Evolutionary conservation across 2,113 vertebrate species (phyloP), one percentile per base, ranked within the genome.

Genomic region (Fukomys damarensis): DNA sequence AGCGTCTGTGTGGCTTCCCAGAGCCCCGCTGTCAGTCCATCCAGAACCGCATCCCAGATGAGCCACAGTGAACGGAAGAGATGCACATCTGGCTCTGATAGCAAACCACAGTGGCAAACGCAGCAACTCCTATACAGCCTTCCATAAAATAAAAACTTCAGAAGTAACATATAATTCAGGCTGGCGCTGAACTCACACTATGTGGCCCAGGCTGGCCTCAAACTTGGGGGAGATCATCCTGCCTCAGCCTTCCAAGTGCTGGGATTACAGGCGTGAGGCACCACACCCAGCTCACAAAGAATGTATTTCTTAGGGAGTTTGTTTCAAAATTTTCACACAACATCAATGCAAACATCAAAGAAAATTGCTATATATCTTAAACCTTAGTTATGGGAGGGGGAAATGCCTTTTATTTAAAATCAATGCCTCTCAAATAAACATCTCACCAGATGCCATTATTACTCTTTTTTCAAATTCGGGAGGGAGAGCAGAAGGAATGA

Each of bases 331-430:
- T 4, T 30, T 26, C 56, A 22, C 16, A 0, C 0, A 1, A 24
- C 68, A 19, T 7, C 35, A 24, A 70, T 12, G 7, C n/a, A 58
- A 43, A 49, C 43, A 72, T 28, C 86, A 43, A 54, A 59, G 65
- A 52, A 66, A 14, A 8, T 5, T 41, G 19, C 20, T 74, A 10
- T n/a, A 56, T 59, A 81, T 72, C 79, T 93, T 16, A 22, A 28
- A 59, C 11, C 65, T 43, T 12, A n/a, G 22, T 9, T 17, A 30
- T 14, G 6, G 66, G 2, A 76, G 5, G 49, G 30, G 72, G 5
- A 59, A 87, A n/a, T 2, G 3, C 17, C 59, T 83, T 86, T 63
- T 49, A 66, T 79, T 86, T 54, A 86, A 96, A 76, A 86, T n/a
- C 59, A 74, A 46, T 13, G 35, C 46, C 86, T 85, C 66, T 65